Evolutionary conservation across 2,113 vertebrate species (phyloP).

Genomic region (Myodes glareolus): DNA sequence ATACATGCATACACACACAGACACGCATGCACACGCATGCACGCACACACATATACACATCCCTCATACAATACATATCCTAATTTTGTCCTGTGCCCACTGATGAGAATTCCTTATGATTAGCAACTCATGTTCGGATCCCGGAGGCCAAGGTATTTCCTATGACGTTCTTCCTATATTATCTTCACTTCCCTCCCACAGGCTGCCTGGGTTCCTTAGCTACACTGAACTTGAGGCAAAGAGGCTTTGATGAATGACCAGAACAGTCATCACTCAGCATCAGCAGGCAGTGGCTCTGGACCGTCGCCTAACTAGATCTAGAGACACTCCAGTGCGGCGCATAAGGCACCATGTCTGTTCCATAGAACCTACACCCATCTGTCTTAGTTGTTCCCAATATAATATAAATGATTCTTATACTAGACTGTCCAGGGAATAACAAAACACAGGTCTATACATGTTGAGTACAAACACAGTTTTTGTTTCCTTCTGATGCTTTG

Average conservation of each 20-base stretch:
- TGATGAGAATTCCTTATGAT: background rate
- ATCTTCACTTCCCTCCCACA: background rate
- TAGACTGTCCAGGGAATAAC: background rate
- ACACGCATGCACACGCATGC: no score
- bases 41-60: background rate
- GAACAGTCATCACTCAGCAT: no score
- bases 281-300: background rate
- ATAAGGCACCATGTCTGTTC: background rate
- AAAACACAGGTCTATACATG: background rate
- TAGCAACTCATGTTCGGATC: background rate
- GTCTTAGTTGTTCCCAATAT: background rate
- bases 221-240: background rate
- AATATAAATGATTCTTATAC: background rate
- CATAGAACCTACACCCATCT: background rate
- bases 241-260: fast-evolving
- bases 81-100: fast-evolving
- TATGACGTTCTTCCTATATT: background rate
- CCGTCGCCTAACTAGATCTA: background rate
- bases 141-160: background rate
- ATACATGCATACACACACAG: no score
- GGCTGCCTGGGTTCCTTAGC: no score
- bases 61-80: no score
- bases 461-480: background rate
- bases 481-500: background rate
- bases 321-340: background rate